Conservation (phyloP, 2,888 invertebrate species). For the Cryptops parisi region DNA sequence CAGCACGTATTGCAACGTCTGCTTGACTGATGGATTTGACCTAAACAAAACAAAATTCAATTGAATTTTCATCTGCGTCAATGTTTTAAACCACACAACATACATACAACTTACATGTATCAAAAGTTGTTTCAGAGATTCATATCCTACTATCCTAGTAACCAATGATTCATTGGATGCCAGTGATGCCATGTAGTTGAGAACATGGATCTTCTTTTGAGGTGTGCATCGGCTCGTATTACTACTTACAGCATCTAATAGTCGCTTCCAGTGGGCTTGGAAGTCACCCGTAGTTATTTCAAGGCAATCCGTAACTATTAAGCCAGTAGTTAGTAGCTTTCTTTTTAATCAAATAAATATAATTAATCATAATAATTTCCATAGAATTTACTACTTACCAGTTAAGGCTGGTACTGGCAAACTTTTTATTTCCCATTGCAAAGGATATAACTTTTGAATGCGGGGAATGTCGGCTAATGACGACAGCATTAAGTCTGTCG, state of each 20-base stretch:
- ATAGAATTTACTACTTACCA: not conserved
- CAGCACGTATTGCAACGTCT: not conserved
- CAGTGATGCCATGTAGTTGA: conserved; percentile 7
- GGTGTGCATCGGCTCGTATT: not conserved
- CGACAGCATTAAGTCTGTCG: conserved; percentile 28
- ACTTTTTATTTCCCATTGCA: conserved; percentile 8
- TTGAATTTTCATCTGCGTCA: no score
- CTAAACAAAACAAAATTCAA: not conserved
- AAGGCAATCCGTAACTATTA: conserved; percentile 3
- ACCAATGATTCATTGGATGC: not conserved
- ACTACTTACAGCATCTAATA: not conserved
- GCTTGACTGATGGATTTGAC: not conserved
- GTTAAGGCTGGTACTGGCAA: conserved; percentile 2
- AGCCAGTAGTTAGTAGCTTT: no score
- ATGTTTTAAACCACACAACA: no score
- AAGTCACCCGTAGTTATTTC: conserved; percentile 5
- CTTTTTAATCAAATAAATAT: not conserved
- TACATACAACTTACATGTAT: not conserved
- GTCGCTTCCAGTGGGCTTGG: not conserved
- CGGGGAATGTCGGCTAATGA: conserved; percentile 30
- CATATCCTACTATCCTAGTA: conserved; percentile 5
- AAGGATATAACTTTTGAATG: conserved; percentile 20
- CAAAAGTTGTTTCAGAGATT: not conserved
- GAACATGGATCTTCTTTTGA: not conserved
- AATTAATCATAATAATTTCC: not conserved